Evolutionary conservation across 2,113 vertebrate genomes (phyloP), one percentile per base, ranked within the genome.

Genomic region (Ailurus styani): DNA sequence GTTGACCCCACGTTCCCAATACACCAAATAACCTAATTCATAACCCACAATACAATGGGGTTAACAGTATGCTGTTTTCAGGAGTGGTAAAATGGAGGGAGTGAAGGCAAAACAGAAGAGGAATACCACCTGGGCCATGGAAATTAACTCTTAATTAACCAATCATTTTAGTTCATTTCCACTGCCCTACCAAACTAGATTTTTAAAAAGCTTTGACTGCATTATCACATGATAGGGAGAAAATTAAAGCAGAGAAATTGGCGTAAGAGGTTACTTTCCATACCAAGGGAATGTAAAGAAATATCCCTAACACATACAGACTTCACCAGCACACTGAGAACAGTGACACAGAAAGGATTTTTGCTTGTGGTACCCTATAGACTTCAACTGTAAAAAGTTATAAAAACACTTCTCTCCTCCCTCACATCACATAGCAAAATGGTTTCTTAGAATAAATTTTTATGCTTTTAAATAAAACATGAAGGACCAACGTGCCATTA

Each of bases 391-490:
- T 81, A 90, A 47, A 90, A 54, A 93, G 31, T 66, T 89, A 54
- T 89, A 54, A 94, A 77, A 78, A 77, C 34, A 55, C 25, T 64
- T 87, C 54, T 54, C 34, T 77, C 18, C n/a, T 94, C 31, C 57
- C 20, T 95, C 66, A 42, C 17, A 82, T 45, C 40, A 86, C 55
- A 97, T 9, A 90, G 45, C 42, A 73, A 89, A 87, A 93, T 95
- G 62, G 90, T 96, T 93, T 78, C 78, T 64, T 93, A 85, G 25
- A 92, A 95, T 68, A 89, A 55, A 68, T 37, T 72, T 89, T 91
- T 94, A 83, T 64, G 62, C 23, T 78, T 81, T 68, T 34, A 90
- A 95, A 84, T 82, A 84, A 94, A 60, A 95, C 17, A 83, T 15
- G 13, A 87, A 93, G 54, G 91, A 85, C 50, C 37, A 90, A 77